Percentiles rank a stretch among this genome's conserved stretches.
Evolutionary conservation across 2,113 vertebrate species (phyloP).

Genomic region (Cranoglanis bouderius): DNA sequence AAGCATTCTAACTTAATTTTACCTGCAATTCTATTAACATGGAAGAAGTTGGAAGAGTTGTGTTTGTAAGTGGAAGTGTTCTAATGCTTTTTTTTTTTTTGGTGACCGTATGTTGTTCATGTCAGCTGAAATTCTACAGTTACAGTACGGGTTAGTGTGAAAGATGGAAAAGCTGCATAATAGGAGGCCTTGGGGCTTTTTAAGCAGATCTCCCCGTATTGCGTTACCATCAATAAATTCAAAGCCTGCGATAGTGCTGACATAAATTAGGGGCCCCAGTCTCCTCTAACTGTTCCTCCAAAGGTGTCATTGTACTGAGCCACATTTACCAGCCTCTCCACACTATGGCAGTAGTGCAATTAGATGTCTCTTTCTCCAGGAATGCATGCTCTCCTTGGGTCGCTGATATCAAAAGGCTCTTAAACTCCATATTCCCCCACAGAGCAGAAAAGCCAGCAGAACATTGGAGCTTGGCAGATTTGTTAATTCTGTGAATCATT

Average conservation of each 20-base stretch:
- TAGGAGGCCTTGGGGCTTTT: constrained; percentile 59
- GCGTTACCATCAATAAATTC: constrained; percentile 64
- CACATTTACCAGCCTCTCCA: constrained; percentile 36
- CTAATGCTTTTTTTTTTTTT: constrained; percentile 55
- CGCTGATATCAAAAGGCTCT: constrained; percentile 53
- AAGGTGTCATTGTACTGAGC: constrained; percentile 58
- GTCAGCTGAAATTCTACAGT: constrained; percentile 60
- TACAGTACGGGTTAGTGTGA: constrained; percentile 63
- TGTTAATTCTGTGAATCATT: constrained; percentile 47
- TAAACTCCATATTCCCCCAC: constrained; percentile 51
- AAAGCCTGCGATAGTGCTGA: constrained; percentile 60
- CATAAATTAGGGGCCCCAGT: constrained; percentile 62
- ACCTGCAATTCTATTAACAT: constrained; percentile 56
- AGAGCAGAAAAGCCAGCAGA: constrained; percentile 49
- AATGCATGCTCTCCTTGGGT: constrained; percentile 50
- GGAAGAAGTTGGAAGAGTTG: constrained; percentile 25
- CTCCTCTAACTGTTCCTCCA: constrained; percentile 52
- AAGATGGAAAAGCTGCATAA: constrained; percentile 65
- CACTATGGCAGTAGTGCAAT: constrained; percentile 41
- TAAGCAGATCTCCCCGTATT: constrained; percentile 62
- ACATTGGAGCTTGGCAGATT: constrained; percentile 42
- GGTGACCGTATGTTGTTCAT: constrained; percentile 61
- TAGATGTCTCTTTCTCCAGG: constrained; percentile 48
- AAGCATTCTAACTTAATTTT: constrained; percentile 53
- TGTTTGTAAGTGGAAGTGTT: constrained; percentile 36